Evolutionary conservation across 2,113 vertebrate genomes (phyloP).

Genomic region (Odobenus rosmarus): DNA sequence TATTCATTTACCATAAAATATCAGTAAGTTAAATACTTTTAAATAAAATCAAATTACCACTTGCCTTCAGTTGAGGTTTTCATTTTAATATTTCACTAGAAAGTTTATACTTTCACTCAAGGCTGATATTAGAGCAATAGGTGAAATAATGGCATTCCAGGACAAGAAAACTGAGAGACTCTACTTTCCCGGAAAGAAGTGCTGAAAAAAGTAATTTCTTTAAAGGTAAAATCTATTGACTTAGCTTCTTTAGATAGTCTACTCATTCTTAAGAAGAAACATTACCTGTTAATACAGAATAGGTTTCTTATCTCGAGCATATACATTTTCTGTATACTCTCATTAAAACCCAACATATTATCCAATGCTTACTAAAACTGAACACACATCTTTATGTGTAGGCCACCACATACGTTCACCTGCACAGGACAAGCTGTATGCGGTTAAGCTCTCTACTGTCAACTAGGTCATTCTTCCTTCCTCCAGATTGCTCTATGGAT

Average conservation of each 20-base stretch:
- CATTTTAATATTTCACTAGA: not conserved
- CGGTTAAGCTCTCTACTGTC: not conserved
- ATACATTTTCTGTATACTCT: not conserved
- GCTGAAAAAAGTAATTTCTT: not conserved
- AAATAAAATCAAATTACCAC: not conserved
- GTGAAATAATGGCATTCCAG: not conserved
- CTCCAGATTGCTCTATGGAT: not conserved
- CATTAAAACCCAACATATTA: not conserved
- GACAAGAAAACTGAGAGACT: not conserved
- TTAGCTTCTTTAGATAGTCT: not conserved
- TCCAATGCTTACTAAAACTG: not conserved
- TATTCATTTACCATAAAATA: conserved; percentile 36
- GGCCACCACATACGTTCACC: not conserved
- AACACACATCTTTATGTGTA: not conserved
- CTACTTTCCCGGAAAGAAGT: not conserved
- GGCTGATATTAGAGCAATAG: not conserved
- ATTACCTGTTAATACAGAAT: not conserved
- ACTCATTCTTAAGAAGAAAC: not conserved
- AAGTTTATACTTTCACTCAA: not conserved
- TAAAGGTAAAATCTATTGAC: not conserved
- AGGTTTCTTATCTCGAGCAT: not conserved
- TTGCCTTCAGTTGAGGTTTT: not conserved
- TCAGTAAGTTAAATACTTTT: not conserved
- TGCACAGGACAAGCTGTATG: not conserved
- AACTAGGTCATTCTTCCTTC: not conserved